A percentile compares a stretch with the other conserved stretches of the same genome.
phyloP scores from a whole-genome alignment of 2,113 vertebrate species.

The Cottus gobio region DNA sequence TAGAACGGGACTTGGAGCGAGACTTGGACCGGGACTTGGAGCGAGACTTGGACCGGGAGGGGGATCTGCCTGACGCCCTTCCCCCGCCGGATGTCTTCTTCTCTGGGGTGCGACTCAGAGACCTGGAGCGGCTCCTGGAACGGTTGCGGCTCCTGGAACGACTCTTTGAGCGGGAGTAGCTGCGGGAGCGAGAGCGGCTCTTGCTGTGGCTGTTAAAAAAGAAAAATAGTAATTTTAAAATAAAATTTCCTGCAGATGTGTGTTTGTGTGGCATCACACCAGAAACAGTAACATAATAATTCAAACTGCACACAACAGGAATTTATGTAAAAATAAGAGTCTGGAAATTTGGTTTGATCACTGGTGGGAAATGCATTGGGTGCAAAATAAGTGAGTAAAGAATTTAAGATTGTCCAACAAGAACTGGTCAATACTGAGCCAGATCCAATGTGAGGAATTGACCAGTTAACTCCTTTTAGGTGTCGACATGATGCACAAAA shows the following conservation, averaged over 20 bases:
- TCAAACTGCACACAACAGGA: background rate
- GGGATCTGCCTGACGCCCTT: constrained; percentile 70
- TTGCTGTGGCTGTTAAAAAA: constrained; percentile 71
- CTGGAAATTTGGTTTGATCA: background rate
- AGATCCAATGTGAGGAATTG: no score
- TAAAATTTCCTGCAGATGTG: background rate
- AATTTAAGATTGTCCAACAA: background rate
- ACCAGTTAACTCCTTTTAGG: background rate
- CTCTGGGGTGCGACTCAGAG: constrained; percentile 81
- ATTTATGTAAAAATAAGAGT: background rate
- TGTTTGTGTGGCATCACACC: background rate
- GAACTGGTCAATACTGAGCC: no score
- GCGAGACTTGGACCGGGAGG: constrained; percentile 73
- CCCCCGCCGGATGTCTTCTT: constrained; percentile 74
- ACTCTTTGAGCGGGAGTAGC: constrained; percentile 81
- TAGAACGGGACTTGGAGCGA: constrained; percentile 61
- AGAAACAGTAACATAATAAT: background rate
- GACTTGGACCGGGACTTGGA: constrained; percentile 62
- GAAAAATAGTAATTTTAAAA: background rate
- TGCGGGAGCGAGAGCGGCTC: constrained; percentile 83
- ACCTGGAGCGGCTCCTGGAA: constrained; percentile 79
- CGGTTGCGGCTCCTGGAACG: constrained; percentile 80
- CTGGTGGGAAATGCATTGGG: background rate
- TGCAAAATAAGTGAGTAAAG: background rate
- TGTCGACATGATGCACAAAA: background rate